phyloP scores from a whole-genome alignment of 1,140 invertebrate genomes.

The Pseudomyrmex concolor region DNA sequence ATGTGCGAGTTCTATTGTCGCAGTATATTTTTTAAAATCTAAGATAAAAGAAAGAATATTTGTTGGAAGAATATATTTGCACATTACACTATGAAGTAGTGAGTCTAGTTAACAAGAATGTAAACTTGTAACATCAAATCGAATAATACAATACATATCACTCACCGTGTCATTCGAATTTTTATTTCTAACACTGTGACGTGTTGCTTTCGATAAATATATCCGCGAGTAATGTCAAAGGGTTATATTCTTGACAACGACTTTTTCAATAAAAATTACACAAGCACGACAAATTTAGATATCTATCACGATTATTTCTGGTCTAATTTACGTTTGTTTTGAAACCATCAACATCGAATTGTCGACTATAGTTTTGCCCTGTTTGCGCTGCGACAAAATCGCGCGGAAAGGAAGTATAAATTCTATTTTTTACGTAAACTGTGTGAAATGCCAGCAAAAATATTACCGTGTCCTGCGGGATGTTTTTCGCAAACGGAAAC shows the following conservation, averaged over 20 bases:
- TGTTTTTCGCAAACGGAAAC: constrained; percentile 54
- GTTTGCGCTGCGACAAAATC: neutral
- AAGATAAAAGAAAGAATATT: no score
- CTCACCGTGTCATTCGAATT: neutral
- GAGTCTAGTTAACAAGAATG: no score
- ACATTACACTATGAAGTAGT: no score
- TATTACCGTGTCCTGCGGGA: constrained; percentile 19
- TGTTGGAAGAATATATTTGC: no score
- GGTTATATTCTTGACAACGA: constrained; percentile 34
- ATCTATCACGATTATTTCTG: neutral
- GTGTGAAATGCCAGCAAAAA: constrained; percentile 2
- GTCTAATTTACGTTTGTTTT: neutral
- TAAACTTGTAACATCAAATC: no score
- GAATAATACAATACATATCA: no score
- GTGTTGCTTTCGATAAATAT: constrained; percentile 50
- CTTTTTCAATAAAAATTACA: constrained; percentile 30
- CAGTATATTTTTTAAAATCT: no score
- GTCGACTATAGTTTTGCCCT: neutral
- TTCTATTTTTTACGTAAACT: constrained; percentile 5
- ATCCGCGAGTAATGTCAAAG: constrained; percentile 28
- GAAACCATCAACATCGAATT: neutral
- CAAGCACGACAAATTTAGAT: neutral
- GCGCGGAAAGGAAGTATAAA: neutral
- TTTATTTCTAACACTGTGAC: constrained; percentile 42
- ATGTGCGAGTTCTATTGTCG: no score